A percentile compares a stretch with the other conserved stretches of the same genome.
phyloP scores from a whole-genome alignment of 2,113 vertebrate species.

The Oreocharis arfaki region DNA sequence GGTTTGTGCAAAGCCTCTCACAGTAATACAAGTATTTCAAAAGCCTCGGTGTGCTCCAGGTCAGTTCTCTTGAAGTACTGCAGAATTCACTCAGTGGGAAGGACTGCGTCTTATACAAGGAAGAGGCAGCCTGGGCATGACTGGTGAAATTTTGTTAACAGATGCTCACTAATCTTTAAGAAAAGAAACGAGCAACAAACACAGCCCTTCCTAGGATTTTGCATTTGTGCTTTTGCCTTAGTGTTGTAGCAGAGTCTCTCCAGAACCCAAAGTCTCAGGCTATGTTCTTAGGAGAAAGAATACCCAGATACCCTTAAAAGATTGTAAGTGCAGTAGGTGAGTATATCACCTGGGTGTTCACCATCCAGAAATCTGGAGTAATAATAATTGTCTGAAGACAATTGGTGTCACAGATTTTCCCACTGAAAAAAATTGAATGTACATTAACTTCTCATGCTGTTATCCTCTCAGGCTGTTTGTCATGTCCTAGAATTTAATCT shows the following conservation, averaged over 20 bases:
- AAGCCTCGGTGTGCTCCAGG: background rate
- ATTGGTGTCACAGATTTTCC: background rate
- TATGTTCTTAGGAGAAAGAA: background rate
- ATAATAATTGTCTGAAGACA: background rate
- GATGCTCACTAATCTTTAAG: background rate
- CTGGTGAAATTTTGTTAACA: background rate
- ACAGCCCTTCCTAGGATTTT: background rate
- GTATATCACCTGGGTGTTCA: background rate
- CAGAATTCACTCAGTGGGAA: background rate
- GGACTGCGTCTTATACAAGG: background rate
- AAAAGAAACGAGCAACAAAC: background rate
- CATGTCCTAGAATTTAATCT: background rate
- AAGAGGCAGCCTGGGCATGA: background rate
- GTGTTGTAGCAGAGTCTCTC: background rate
- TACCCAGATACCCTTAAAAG: background rate
- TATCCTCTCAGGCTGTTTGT: background rate
- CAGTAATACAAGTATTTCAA: background rate
- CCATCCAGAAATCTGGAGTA: constrained; percentile 8
- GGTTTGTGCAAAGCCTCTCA: background rate
- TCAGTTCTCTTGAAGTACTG: background rate
- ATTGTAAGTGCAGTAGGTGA: background rate
- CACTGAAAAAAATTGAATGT: background rate
- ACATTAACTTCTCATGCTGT: background rate
- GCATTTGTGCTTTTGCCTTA: background rate
- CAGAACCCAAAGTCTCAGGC: background rate